These are phyloP conservation scores for Clanis bilineata DNA, from an alignment of 2,888 invertebrate species.

Conservation along the genomic window DNA sequence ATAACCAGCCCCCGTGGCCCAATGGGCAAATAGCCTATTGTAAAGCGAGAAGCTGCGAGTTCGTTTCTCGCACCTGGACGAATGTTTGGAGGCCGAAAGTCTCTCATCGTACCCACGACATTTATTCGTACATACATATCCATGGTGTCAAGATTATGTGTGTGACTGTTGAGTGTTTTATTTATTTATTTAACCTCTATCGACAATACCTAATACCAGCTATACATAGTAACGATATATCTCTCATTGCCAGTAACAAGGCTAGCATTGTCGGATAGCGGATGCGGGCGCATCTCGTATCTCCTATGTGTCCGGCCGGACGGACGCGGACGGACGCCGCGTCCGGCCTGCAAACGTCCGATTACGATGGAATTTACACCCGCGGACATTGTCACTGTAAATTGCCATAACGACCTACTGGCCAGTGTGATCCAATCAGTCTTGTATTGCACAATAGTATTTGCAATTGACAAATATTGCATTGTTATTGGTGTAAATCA, in stretches of 20 bases:
- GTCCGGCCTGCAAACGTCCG: slow-evolving; percentile 59
- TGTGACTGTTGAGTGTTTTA: too few relatives aligned
- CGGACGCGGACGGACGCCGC: slow-evolving; percentile 56
- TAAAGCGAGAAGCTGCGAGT: too few relatives aligned
- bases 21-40: too few relatives aligned
- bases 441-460: background rate
- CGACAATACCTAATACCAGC: background rate
- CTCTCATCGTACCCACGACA: too few relatives aligned
- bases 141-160: too few relatives aligned
- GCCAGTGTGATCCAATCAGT: background rate
- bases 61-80: too few relatives aligned
- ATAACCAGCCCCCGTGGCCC: too few relatives aligned
- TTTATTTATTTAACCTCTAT: too few relatives aligned
- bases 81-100: too few relatives aligned
- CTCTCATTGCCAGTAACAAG: slow-evolving; percentile 41
- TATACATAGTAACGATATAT: background rate
- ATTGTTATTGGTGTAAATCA: too few relatives aligned
- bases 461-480: too few relatives aligned
- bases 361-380: slow-evolving; percentile 59
- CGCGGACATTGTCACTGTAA: slow-evolving; percentile 6
- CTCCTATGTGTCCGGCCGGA: slow-evolving; percentile 44
- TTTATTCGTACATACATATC: too few relatives aligned
- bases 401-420: background rate
- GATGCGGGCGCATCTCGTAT: slow-evolving; percentile 48
- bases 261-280: slow-evolving; percentile 46